Percentiles rank a stretch among this genome's conserved stretches.
These are phyloP conservation scores for Trachelus tabidus DNA, from an alignment of 2,888 invertebrate genomes.

Conservation along the genomic window DNA sequence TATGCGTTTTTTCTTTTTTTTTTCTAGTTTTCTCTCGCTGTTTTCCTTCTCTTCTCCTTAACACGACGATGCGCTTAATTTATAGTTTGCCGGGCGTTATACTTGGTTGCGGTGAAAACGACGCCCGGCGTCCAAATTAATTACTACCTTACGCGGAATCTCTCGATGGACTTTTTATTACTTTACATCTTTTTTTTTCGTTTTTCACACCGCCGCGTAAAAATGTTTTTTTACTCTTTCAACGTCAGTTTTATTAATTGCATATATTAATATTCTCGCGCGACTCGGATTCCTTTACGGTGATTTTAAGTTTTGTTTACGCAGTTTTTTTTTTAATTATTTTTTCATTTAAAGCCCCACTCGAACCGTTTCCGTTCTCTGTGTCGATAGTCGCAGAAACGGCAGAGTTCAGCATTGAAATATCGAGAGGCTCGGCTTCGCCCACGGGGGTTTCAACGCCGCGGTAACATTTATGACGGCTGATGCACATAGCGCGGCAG, in stretches of 20 bases:
- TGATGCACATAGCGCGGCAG: neutral
- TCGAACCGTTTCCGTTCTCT: neutral
- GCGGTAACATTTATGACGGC: neutral
- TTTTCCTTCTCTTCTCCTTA: neutral
- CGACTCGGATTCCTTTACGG: no score
- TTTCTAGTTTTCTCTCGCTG: neutral
- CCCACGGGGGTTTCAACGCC: neutral
- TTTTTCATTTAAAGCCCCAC: no score
- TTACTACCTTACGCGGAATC: neutral
- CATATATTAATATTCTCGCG: no score
- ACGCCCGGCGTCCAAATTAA: constrained; percentile 2
- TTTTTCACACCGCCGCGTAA: neutral
- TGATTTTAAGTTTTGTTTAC: no score
- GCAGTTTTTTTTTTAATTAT: no score
- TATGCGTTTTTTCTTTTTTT: neutral
- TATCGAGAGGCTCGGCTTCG: neutral
- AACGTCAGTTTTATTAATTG: neutral
- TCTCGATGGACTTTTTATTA: neutral
- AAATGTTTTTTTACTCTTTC: neutral
- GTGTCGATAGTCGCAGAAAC: neutral
- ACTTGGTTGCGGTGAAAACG: neutral
- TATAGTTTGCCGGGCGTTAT: neutral
- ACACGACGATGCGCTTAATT: constrained; percentile 2
- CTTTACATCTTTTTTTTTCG: neutral
- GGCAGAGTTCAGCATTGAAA: neutral